Base-by-base conservation (phyloP, 2,888 invertebrate genomes). In the Zootermopsis nevadensis region DNA sequence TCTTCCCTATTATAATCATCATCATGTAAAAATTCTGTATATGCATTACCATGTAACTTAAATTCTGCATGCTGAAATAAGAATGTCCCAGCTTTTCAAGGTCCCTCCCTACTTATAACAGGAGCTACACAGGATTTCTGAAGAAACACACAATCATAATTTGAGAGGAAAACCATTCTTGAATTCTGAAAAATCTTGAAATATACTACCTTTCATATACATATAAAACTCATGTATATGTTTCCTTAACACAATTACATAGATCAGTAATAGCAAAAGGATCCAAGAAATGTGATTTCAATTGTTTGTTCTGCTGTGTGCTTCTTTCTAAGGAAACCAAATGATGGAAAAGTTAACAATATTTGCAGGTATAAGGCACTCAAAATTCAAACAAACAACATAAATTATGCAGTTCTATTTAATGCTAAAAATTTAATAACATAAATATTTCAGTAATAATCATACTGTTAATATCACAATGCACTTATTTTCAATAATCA, bases 111-210 rank as follows among this genome's bases (percentile, higher is more conserved):
- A 85, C 88, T 89, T 10, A 88, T 88, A 55, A 87, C 85, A 80
- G 89, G 88, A 82, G 89, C 88, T 53, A 88, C 86, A 42, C 87
- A 86, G 87, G 88, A 89, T 84, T 87, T 88, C 83, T 88, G 88
- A 80, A 89, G 86, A 85, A 87, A 87, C 82, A 86, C 86, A 30
- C 85, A 79, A 81, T 86, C 86, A 80, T 83, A 84, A 72, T 81
- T 87, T 79, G 38, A 55, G 83, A 22, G 22, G 60, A 74, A 81
- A 60, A 53, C 22, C 60, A 55, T 81, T 79, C 60, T 60, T 60
- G 8, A n/a, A 60, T 60, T 60, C 6, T 12, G 27, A 60, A 6
- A 15, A 7, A 38, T 38, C 38, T 7, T 53, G 24, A 53, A 60
- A 60, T 27, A 60, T 27, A 60, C 27, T 8, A 24, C 0, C 27